These are phyloP conservation scores for Poliocrania exsul DNA, from an alignment of 2,797 vertebrate genomes.

Conservation along the genomic window DNA sequence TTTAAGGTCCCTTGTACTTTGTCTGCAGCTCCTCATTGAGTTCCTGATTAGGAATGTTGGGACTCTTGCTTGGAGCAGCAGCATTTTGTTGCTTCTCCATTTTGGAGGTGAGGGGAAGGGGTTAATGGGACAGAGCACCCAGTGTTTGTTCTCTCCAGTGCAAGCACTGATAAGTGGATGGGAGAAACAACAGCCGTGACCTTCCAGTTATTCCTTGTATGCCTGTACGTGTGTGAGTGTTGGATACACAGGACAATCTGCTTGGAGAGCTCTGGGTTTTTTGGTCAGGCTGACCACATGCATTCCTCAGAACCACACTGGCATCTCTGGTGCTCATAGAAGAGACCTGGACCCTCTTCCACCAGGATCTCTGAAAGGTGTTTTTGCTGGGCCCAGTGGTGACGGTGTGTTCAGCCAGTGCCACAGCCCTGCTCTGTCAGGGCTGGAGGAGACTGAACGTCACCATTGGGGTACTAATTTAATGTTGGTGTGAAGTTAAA, in stretches of 20 bases:
- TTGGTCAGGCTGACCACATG: neutral
- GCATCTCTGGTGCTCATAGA: neutral
- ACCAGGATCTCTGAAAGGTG: neutral
- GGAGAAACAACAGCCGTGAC: conserved; percentile 59
- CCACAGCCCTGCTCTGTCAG: neutral
- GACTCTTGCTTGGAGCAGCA: neutral
- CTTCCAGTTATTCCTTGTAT: conserved; percentile 36
- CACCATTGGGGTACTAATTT: neutral
- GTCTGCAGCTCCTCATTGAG: neutral
- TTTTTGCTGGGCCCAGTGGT: neutral
- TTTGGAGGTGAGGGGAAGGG: neutral
- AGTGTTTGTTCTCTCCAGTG: conserved; percentile 37
- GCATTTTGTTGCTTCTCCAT: neutral
- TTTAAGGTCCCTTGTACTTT: neutral
- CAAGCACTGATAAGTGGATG: conserved; percentile 58
- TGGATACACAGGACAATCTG: neutral
- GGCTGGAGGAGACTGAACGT: neutral
- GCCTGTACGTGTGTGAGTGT: neutral
- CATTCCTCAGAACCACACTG: neutral
- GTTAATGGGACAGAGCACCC: conserved; percentile 23
- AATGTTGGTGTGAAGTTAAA: neutral
- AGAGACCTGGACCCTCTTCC: neutral
- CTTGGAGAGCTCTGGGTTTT: neutral
- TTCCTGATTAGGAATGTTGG: neutral
- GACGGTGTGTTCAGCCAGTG: neutral